A percentile compares a stretch with the other conserved stretches of the same genome.
Conservation (phyloP, 2,888 invertebrate species). For the Drosophila greeni region DNA sequence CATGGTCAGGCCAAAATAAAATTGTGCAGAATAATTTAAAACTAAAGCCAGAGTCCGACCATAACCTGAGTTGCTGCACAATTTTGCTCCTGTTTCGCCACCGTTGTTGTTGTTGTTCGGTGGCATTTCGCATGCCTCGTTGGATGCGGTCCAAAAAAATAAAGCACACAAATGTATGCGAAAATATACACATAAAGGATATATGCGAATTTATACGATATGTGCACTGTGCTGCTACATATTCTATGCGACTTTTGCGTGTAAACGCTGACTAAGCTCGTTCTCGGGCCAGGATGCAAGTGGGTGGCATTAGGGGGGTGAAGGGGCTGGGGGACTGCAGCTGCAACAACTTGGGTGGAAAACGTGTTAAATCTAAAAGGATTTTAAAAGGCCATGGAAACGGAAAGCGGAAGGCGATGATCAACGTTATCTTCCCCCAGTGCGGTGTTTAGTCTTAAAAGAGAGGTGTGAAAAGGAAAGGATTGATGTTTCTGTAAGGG, state of each 20-base stretch:
- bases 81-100: slow-evolving; percentile 25
- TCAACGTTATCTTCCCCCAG: slow-evolving; percentile 1
- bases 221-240: slow-evolving; percentile 18
- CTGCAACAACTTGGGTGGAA: slow-evolving; percentile 26
- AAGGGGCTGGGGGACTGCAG: slow-evolving; percentile 13
- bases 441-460: slow-evolving; percentile 7
- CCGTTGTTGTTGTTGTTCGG: slow-evolving; percentile 43
- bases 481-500: neutral
- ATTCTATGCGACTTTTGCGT: slow-evolving; percentile 38
- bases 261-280: slow-evolving; percentile 48
- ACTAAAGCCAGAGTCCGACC: slow-evolving; percentile 19
- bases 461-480: neutral
- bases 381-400: slow-evolving; percentile 46
- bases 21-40: slow-evolving; percentile 36
- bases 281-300: slow-evolving; percentile 13
- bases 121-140: slow-evolving; percentile 64
- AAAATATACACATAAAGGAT: slow-evolving; percentile 5
- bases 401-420: neutral
- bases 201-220: slow-evolving; percentile 24
- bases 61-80: slow-evolving; percentile 17
- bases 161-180: slow-evolving; percentile 6
- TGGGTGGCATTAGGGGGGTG: slow-evolving; percentile 3
- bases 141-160: slow-evolving; percentile 50
- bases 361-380: slow-evolving; percentile 51
- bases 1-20: slow-evolving; percentile 48